These are phyloP conservation scores for Cherax quadricarinatus DNA, from an alignment of 1,140 invertebrate genomes.

Conservation along the genomic window DNA sequence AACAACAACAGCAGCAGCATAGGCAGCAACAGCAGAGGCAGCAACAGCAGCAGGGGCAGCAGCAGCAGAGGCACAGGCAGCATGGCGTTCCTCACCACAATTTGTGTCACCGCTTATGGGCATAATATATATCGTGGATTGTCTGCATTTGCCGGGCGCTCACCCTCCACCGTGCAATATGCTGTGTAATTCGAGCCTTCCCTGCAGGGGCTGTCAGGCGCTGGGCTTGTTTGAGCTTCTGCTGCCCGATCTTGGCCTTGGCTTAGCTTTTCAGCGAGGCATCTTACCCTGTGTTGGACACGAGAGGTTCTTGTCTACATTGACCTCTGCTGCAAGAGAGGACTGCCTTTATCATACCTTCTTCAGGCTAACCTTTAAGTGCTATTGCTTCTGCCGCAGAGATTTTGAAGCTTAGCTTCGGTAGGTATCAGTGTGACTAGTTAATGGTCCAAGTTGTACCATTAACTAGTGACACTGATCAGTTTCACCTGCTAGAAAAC, in stretches of 20 bases:
- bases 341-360: too few relatives aligned
- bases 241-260: not conserved
- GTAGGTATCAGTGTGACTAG: too few relatives aligned
- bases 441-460: too few relatives aligned
- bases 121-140: not conserved
- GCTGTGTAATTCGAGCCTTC: not conserved
- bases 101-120: conserved; percentile 14
- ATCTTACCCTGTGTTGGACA: too few relatives aligned
- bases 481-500: too few relatives aligned
- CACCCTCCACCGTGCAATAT: not conserved
- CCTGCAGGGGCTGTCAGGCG: too few relatives aligned
- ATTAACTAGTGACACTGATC: too few relatives aligned
- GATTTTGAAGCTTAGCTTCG: too few relatives aligned
- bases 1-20: not conserved
- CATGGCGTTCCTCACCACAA: not conserved
- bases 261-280: not conserved
- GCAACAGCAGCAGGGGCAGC: not conserved
- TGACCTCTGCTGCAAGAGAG: too few relatives aligned
- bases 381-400: too few relatives aligned
- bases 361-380: too few relatives aligned
- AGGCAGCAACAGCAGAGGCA: not conserved
- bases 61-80: not conserved
- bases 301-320: too few relatives aligned
- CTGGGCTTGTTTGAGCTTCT: not conserved
- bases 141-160: not conserved